phyloP scores from a whole-genome alignment of 2,113 vertebrate genomes.

The Cinclus mexicanus region DNA sequence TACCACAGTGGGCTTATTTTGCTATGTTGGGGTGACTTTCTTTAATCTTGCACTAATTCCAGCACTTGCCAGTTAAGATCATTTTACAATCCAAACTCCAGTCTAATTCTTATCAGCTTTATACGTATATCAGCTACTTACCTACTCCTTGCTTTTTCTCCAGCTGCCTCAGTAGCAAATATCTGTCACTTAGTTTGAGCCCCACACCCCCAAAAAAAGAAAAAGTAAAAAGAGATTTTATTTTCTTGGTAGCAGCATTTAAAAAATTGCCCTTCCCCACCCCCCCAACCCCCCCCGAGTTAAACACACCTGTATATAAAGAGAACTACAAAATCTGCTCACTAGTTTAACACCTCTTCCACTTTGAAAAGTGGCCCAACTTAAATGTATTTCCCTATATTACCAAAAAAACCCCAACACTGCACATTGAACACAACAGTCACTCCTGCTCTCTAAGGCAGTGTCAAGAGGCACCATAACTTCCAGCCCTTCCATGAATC shows the following conservation, averaged over 20 bases:
- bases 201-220: neutral
- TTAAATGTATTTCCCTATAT: neutral
- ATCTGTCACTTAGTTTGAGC: neutral
- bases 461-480: neutral
- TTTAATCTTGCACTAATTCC: neutral
- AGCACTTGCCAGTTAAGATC: neutral
- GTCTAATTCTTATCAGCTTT: neutral
- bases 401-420: neutral
- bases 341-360: neutral
- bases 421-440: neutral
- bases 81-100: neutral
- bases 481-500: neutral
- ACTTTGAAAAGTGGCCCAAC: neutral
- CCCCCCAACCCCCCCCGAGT: no score
- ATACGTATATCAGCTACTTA: accelerated
- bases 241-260: neutral
- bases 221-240: neutral
- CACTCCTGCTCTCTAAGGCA: neutral
- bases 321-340: neutral
- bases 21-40: accelerated
- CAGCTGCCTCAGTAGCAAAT: neutral
- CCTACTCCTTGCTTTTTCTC: neutral
- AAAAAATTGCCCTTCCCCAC: neutral
- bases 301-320: neutral
- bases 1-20: accelerated